phyloP scores from a whole-genome alignment of 2,888 invertebrate species.

The Tyria jacobaeae region DNA sequence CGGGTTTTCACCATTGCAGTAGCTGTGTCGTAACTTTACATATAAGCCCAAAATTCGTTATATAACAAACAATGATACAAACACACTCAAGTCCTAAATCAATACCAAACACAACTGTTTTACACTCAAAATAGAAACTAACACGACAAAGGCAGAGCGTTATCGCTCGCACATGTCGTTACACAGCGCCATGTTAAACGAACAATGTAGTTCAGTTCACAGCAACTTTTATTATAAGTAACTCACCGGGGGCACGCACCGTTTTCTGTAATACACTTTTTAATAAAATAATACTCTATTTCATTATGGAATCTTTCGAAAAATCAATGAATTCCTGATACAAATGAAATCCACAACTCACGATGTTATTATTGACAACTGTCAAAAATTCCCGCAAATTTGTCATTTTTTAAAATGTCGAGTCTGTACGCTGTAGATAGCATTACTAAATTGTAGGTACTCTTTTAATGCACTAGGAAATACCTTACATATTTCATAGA shows the following conservation, averaged over 20 bases:
- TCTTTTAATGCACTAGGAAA: conserved; percentile 25
- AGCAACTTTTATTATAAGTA: conserved; percentile 57
- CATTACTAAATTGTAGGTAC: conserved; percentile 25
- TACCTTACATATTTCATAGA: conserved; percentile 5
- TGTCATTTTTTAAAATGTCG: conserved; percentile 61
- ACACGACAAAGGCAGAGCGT: conserved; percentile 77
- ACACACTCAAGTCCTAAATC: conserved; percentile 62
- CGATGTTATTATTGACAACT: conserved; percentile 83
- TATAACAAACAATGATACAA: conserved; percentile 66
- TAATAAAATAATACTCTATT: conserved; percentile 36
- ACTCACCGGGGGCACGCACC: conserved; percentile 70
- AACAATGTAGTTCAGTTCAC: conserved; percentile 61
- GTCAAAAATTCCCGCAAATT: conserved; percentile 83
- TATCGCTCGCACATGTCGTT: conserved; percentile 82
- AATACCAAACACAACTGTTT: conserved; percentile 55
- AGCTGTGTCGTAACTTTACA: conserved; percentile 70
- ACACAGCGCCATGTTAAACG: conserved; percentile 81
- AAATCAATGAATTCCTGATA: conserved; percentile 54
- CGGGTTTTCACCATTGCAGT: conserved; percentile 86
- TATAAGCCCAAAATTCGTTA: conserved; percentile 67
- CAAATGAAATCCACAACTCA: conserved; percentile 63
- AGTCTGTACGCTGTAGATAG: conserved; percentile 12
- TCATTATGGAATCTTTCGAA: conserved; percentile 42
- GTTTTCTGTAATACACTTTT: conserved; percentile 49
- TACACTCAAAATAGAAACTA: conserved; percentile 65